Conservation (phyloP, 2,888 invertebrate species). For the Ectobius pallidus region DNA sequence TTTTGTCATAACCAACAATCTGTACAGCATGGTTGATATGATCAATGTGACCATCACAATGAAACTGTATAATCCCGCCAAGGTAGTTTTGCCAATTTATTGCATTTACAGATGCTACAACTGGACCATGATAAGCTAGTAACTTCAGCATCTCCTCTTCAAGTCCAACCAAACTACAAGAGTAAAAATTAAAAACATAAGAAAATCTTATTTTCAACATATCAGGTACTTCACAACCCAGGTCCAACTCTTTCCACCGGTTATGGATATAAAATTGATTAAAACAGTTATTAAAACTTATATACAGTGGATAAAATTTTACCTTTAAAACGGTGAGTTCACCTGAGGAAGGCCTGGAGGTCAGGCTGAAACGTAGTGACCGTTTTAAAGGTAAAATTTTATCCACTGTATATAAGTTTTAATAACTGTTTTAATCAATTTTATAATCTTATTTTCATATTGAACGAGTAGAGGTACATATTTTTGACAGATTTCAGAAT, state of each 20-base stretch:
- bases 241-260: no score
- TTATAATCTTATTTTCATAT: not conserved
- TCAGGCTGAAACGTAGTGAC: no score
- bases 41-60: conserved; percentile 67
- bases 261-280: no score
- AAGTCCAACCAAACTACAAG: conserved; percentile 66
- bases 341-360: no score
- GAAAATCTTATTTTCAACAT: no score
- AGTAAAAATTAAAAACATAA: conserved; percentile 32
- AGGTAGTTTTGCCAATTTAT: conserved; percentile 85
- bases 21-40: conserved; percentile 83
- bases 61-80: conserved; percentile 81
- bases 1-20: conserved; percentile 81
- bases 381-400: no score
- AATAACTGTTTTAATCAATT: no score
- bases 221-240: no score
- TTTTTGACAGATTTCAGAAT: conserved; percentile 14
- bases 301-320: no score
- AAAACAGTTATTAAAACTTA: no score
- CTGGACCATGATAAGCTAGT: conserved; percentile 75
- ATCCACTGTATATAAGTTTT: no score
- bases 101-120: conserved; percentile 82
- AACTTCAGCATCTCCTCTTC: conserved; percentile 67
- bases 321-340: no score
- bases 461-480: not conserved